Evolutionary conservation across 2,113 vertebrate genomes (phyloP), one percentile per base, ranked within the genome.

Genomic region (Leptobrachium leishanense): DNA sequence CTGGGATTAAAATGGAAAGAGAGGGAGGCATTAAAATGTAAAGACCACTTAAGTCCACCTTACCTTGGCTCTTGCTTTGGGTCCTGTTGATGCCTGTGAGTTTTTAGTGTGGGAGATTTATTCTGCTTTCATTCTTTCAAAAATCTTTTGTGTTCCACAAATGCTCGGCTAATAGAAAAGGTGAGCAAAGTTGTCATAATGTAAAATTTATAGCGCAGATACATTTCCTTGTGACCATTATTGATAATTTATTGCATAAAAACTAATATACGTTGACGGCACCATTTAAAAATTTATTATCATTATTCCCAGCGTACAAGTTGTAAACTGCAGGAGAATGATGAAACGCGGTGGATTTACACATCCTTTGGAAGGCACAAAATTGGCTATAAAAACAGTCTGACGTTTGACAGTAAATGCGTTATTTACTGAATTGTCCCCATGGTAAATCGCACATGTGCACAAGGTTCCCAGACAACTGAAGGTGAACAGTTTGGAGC

Each of bases 371-470:
- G 71, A 77, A 70, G 68, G 68, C 69, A 65, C 68, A 79, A 55
- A 79, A 72, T 79, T 79, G 77, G 57, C 77, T 72, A 79, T 79
- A 79, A 79, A 79, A 79, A 43, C 53, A 3, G 55, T 63, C 62
- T 71, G 55, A 77, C 50, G 54, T 71, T 70, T 77, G 68, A 78
- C 77, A 72, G 68, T 65, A 79, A 72, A 72, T 65, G 69, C 12
- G 72, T 79, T 79, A 79, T 79, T 79, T 78, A 78, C 76, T 39
- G 69, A 79, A 72, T n/a, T 72, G 77, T 72, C 77, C 69, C 77
- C 72, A 44, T 79, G 69, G 68, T 79, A 79, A 66, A 78, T 66
- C 66, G 69, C 57, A 20, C 55, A 69, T 55, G 46, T 42, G 68
- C 55, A 31, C 20, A 12, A 65, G 68, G 59, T 31, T 5, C 59